These are phyloP conservation scores for Aplidium turbinatum DNA, from an alignment of 23 tunicate species.

Conservation along the genomic window DNA sequence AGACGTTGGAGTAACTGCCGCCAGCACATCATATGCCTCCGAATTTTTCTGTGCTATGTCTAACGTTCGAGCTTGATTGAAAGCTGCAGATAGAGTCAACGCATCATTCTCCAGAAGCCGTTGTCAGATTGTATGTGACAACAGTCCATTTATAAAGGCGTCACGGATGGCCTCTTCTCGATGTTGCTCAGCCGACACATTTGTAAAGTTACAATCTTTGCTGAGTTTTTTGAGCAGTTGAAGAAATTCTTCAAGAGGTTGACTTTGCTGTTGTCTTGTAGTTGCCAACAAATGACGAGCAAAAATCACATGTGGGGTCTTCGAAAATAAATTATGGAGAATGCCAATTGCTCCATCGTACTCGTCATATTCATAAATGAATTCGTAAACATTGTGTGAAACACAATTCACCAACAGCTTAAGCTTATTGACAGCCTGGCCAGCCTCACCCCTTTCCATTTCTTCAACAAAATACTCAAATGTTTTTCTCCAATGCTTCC, in stretches of 20 bases:
- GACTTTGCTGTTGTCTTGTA: background rate
- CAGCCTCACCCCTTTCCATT: background rate
- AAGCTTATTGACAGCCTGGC: background rate
- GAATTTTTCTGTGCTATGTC: background rate
- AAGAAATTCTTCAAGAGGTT: background rate
- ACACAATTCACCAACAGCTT: background rate
- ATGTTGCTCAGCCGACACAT: background rate
- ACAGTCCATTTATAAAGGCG: conserved; percentile 11
- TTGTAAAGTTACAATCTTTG: conserved; percentile 6
- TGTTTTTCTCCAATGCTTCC: conserved; percentile 19
- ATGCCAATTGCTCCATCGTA: background rate
- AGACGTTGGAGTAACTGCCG: background rate
- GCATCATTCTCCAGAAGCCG: background rate
- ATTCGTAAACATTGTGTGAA: background rate
- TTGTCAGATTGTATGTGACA: background rate
- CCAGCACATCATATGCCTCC: background rate
- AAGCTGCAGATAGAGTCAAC: background rate
- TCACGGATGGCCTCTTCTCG: conserved; percentile 7
- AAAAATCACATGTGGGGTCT: conserved; percentile 4
- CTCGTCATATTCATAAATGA: background rate
- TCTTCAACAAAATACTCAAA: background rate
- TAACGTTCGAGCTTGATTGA: background rate
- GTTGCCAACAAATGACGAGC: conserved; percentile 11
- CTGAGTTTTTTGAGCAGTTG: background rate
- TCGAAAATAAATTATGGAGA: background rate